A percentile compares a stretch with the other conserved stretches of the same genome.
These are phyloP conservation scores for Metalampra italica DNA, from an alignment of 2,888 invertebrate species.

Conservation along the genomic window DNA sequence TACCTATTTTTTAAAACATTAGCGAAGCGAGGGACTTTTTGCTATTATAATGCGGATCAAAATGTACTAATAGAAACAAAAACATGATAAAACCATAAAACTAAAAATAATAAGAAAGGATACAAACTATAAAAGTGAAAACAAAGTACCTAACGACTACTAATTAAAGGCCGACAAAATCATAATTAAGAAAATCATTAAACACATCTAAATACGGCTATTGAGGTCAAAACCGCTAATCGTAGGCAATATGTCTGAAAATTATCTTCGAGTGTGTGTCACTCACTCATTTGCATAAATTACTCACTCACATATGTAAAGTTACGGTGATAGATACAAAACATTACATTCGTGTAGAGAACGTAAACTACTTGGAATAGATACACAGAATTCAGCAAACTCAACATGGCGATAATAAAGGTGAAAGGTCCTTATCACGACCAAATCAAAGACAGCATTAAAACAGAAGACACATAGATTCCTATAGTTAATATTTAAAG, in stretches of 20 bases:
- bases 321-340: not conserved
- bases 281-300: conserved; percentile 1
- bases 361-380: not conserved
- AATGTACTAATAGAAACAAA: too few species aligned
- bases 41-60: too few species aligned
- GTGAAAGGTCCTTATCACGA: too few species aligned
- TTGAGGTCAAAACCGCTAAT: conserved; percentile 4
- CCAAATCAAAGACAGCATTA: too few species aligned
- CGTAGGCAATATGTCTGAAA: conserved; percentile 1
- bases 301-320: not conserved
- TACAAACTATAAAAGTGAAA: not conserved
- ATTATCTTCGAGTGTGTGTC: not conserved
- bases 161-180: not conserved
- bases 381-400: too few species aligned
- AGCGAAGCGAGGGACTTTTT: too few species aligned
- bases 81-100: too few species aligned
- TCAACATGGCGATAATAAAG: too few species aligned
- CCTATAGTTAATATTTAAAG: too few species aligned
- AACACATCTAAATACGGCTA: conserved; percentile 5
- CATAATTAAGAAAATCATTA: not conserved
- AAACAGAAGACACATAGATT: too few species aligned
- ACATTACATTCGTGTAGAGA: not conserved
- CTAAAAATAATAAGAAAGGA: not conserved
- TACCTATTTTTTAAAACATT: too few species aligned
- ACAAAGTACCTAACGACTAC: not conserved